Conservation (phyloP, 2,888 invertebrate species). For the Apeira syringaria region DNA sequence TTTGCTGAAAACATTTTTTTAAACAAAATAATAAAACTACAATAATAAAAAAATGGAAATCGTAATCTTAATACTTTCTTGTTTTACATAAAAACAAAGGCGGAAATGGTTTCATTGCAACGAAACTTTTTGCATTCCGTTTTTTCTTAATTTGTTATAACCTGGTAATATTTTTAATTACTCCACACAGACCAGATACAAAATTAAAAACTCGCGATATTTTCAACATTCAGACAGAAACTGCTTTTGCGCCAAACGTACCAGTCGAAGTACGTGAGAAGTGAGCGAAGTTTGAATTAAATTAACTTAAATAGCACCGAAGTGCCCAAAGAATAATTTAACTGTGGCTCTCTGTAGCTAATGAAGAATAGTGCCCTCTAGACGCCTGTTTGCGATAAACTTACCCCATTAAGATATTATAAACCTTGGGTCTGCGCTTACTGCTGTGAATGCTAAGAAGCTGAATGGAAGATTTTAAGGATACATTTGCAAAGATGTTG, state of each 20-base stretch:
- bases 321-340: conserved; percentile 81
- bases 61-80: no score
- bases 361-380: conserved; percentile 77
- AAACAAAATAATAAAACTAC: no score
- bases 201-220: conserved; percentile 28
- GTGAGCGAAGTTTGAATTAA: conserved; percentile 71
- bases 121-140: not conserved
- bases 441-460: conserved; percentile 42
- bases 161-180: conserved; percentile 16
- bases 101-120: not conserved
- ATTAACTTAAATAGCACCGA: conserved; percentile 77
- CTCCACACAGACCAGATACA: conserved; percentile 25
- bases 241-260: conserved; percentile 43
- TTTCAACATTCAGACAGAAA: conserved; percentile 26
- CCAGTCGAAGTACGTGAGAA: conserved; percentile 58
- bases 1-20: no score
- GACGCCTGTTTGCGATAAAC: conserved; percentile 72
- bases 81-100: not conserved
- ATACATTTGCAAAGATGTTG: conserved; percentile 28
- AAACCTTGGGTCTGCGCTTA: conserved; percentile 52
- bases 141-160: no score
- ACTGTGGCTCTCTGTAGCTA: conserved; percentile 63
- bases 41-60: no score
- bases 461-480: conserved; percentile 20
- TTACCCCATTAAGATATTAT: conserved; percentile 79